Evolutionary conservation across 2,797 vertebrate genomes (phyloP), one percentile per base, ranked within the genome.

Genomic region (Macropodus opercularis): DNA sequence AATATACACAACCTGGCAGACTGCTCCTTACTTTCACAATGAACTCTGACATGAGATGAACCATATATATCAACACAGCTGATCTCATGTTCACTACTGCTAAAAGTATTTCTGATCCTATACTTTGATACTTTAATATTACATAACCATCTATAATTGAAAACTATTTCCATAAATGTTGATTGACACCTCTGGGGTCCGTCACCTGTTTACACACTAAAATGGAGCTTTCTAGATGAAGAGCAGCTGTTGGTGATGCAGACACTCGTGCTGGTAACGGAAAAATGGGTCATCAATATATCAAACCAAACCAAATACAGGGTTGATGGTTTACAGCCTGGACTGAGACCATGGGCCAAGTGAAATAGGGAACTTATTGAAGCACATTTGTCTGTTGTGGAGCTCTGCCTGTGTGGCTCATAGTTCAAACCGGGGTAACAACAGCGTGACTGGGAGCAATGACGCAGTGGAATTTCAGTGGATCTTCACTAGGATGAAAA

Each of bases 341-440:
- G 27, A 47, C 10, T 6, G 34, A 66, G 32, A 47, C 27, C 46
- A 54, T 23, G 23, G n/a, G 24, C 38, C 27, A 17, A 26, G 21
- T 32, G 22, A 63, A 48, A 29, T 11, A 29, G 17, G 26, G 24
- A 23, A 40, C 46, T 1, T 8, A 15, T 24, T 10, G 7, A 41
- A 62, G 38, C 29, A 8, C 55, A 56, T 35, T 55, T n/a, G 29
- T 31, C 29, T 10, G 62, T 18, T 10, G 21, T 6, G 6, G 21
- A 31, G 39, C n/a, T 18, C 17, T 40, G 46, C 36, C 46, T 50
- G 27, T 1, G 49, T 35, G 52, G 14, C 2, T 1, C 26, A 34
- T 70, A 56, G 26, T 68, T 82, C 36, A 6, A 64, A 74, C 34
- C 61, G 8, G 69, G 74, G 83, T 29, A 69, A 85, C 67, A 1